These are phyloP conservation scores for Aphyosemion australe DNA, from an alignment of 2,113 vertebrate genomes.

Conservation along the genomic window DNA sequence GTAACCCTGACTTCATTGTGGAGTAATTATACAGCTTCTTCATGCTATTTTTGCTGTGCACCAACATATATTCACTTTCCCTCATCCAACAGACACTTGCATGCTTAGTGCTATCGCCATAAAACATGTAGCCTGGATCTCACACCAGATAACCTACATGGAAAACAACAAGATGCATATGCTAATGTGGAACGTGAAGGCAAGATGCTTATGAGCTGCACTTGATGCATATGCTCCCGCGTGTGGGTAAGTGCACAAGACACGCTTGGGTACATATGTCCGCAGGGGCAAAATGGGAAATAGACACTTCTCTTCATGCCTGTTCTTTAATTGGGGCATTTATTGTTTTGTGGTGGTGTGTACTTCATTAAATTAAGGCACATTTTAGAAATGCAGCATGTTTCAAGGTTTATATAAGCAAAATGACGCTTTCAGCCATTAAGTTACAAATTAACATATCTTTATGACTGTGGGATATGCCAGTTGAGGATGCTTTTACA, in stretches of 20 bases:
- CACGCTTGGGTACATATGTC: conserved; percentile 78
- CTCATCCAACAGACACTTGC: conserved; percentile 9
- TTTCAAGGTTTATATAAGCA: conserved; percentile 81
- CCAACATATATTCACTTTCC: conserved; percentile 3
- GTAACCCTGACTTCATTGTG: conserved; percentile 42
- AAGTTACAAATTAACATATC: conserved; percentile 79
- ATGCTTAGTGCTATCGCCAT: conserved; percentile 22
- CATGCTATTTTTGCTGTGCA: conserved; percentile 23
- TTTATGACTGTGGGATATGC: conserved; percentile 78
- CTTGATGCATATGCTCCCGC: conserved; percentile 71
- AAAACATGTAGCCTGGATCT: conserved; percentile 67
- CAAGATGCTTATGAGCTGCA: conserved; percentile 68
- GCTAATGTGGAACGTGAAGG: conserved; percentile 67
- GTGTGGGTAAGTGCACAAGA: conserved; percentile 71
- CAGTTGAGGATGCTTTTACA: conserved; percentile 74
- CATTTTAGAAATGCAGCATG: conserved; percentile 72
- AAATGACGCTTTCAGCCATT: conserved; percentile 75
- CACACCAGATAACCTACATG: conserved; percentile 73
- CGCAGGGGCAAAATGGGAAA: conserved; percentile 72
- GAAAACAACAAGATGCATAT: conserved; percentile 72
- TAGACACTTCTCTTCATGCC: conserved; percentile 79
- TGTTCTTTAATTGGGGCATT: conserved; percentile 82
- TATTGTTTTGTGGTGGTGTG: conserved; percentile 79
- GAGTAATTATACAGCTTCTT: conserved; percentile 46
- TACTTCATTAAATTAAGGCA: conserved; percentile 78